Conservation (phyloP, 2,888 invertebrate species). For the Clusia tigrina region DNA sequence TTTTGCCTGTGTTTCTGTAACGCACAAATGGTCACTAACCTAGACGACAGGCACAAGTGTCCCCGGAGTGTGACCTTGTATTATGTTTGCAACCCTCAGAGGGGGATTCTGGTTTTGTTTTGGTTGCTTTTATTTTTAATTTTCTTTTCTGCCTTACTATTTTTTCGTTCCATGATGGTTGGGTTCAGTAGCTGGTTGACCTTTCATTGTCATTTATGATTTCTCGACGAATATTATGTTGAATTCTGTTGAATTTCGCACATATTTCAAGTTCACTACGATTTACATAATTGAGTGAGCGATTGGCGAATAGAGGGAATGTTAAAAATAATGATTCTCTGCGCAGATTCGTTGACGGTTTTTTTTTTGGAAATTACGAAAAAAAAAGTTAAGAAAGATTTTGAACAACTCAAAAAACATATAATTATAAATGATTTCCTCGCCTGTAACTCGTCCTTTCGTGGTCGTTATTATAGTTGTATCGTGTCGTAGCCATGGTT, state of each 20-base stretch:
- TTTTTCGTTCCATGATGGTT: slow-evolving; percentile 2
- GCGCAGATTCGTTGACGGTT: too few relatives aligned
- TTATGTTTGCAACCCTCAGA: not conserved
- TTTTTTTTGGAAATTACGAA: too few relatives aligned
- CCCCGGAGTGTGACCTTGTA: slow-evolving; percentile 26
- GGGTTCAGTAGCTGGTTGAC: slow-evolving; percentile 42
- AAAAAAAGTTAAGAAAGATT: too few relatives aligned
- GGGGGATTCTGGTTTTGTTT: not conserved
- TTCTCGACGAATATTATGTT: slow-evolving; percentile 39
- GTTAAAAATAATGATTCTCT: too few relatives aligned
- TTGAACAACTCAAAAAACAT: too few relatives aligned
- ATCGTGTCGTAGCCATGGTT: too few relatives aligned
- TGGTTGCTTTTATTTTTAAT: not conserved
- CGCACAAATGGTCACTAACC: slow-evolving; percentile 34
- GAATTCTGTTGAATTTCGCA: slow-evolving; percentile 40
- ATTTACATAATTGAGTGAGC: too few relatives aligned
- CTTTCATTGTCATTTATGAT: slow-evolving; percentile 39
- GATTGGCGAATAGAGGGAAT: too few relatives aligned
- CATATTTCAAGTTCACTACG: too few relatives aligned
- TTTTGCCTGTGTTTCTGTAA: slow-evolving; percentile 15
- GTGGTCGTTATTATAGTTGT: too few relatives aligned
- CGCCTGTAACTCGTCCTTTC: too few relatives aligned
- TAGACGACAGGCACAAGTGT: slow-evolving; percentile 38
- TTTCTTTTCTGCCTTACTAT: slow-evolving; percentile 13
- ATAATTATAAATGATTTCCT: too few relatives aligned